These are phyloP conservation scores for Campopleginae sp. DNA, from an alignment of 2,888 invertebrate genomes.

Conservation along the genomic window DNA sequence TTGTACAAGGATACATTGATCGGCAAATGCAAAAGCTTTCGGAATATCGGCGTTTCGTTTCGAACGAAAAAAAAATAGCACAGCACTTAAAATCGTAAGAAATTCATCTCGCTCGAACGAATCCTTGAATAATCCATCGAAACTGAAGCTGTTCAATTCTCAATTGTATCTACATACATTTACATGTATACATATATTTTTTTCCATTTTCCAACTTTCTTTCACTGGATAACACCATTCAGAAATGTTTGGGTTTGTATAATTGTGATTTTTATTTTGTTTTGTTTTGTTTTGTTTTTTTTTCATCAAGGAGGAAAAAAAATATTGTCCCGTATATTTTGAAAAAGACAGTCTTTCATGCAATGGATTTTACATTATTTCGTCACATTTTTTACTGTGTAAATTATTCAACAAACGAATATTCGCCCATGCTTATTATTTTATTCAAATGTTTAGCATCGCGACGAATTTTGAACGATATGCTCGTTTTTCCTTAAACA, in stretches of 20 bases:
- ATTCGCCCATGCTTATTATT: background rate
- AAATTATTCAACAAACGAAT: background rate
- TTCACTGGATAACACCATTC: background rate
- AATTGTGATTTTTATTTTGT: background rate
- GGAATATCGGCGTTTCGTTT: background rate
- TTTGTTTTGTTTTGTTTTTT: background rate
- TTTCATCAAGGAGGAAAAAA: background rate
- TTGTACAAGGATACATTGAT: background rate
- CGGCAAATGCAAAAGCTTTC: background rate
- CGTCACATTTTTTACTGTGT: background rate
- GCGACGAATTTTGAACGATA: background rate
- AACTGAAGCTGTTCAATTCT: background rate
- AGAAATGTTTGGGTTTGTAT: conserved; percentile 18
- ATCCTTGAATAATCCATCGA: background rate
- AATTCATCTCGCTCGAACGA: background rate
- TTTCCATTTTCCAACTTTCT: background rate
- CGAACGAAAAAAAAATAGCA: background rate
- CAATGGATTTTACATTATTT: background rate
- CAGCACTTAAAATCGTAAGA: background rate
- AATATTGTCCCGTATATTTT: background rate
- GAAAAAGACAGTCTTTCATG: background rate
- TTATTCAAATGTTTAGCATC: background rate
- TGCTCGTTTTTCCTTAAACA: background rate
- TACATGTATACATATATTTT: conserved; percentile 6
- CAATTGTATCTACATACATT: conserved; percentile 23